These are phyloP conservation scores for Todiramphus chloris DNA, from an alignment of 2,113 vertebrate species.

Conservation along the genomic window DNA sequence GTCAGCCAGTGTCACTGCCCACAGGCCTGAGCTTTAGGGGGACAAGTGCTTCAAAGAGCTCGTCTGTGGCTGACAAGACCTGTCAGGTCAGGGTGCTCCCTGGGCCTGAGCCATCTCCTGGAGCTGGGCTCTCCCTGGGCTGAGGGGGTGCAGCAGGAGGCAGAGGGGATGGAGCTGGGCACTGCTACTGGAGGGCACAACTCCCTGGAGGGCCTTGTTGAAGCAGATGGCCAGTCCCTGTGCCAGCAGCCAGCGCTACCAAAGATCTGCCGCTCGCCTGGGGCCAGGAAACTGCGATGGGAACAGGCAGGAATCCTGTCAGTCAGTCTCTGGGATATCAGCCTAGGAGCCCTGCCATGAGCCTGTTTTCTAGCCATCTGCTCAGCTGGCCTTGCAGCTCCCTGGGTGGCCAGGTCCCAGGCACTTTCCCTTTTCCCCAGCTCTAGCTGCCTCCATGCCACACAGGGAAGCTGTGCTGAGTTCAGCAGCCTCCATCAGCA, in stretches of 20 bases:
- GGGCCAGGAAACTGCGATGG: background rate
- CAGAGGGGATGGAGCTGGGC: background rate
- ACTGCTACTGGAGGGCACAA: no score
- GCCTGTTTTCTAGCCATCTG: background rate
- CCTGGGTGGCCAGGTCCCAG: background rate
- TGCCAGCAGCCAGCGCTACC: no score
- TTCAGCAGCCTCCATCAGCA: background rate
- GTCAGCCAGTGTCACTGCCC: background rate
- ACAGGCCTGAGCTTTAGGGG: background rate
- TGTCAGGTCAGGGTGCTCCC: background rate
- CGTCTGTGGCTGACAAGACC: background rate
- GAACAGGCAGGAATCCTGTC: background rate
- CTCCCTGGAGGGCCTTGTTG: background rate
- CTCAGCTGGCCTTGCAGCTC: background rate
- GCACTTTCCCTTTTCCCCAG: background rate
- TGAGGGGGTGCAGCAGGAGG: background rate
- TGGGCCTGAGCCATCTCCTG: background rate
- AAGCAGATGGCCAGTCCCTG: background rate
- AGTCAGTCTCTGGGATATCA: background rate
- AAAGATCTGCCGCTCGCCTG: background rate
- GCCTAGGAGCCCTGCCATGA: background rate
- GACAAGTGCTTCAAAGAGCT: background rate
- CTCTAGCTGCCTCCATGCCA: background rate
- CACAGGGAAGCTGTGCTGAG: background rate
- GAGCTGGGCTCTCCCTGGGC: background rate